A percentile compares a stretch with the other conserved stretches of the same genome.
Conservation (phyloP, 2,888 invertebrate species). For the Yponomeuta sedellus region DNA sequence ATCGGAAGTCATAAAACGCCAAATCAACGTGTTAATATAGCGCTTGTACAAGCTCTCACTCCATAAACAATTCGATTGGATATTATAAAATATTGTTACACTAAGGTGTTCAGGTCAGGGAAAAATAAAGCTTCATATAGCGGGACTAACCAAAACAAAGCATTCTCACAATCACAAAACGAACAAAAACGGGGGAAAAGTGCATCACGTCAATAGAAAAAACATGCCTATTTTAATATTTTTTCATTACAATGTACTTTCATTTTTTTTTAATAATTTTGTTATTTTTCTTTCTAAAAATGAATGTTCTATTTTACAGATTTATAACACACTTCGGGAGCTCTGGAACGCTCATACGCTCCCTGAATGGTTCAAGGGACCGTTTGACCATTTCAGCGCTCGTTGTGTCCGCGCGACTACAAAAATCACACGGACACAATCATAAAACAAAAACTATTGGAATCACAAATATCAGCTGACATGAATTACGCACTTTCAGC, state of each 20-base stretch:
- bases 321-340: conserved; percentile 44
- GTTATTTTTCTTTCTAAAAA: conserved; percentile 52
- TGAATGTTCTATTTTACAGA: conserved; percentile 65
- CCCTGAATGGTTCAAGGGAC: conserved; percentile 27
- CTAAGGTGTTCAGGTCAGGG: conserved; percentile 52
- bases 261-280: conserved; percentile 34
- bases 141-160: conserved; percentile 68
- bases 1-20: background rate
- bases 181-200: conserved; percentile 64
- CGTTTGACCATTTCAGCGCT: conserved; percentile 64
- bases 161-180: conserved; percentile 48
- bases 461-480: conserved; percentile 71
- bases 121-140: conserved; percentile 37
- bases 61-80: too few species aligned
- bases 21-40: background rate
- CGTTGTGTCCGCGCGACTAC: conserved; percentile 27
- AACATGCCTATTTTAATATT: conserved; percentile 55
- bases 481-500: conserved; percentile 78
- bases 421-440: conserved; percentile 28
- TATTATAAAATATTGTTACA: background rate
- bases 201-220: conserved; percentile 67
- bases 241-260: conserved; percentile 20
- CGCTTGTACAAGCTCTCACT: too few species aligned
- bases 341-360: conserved; percentile 60
- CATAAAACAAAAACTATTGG: conserved; percentile 35